These are phyloP conservation scores for Sternotherus odoratus DNA, from an alignment of 2,797 vertebrate genomes.

Conservation along the genomic window DNA sequence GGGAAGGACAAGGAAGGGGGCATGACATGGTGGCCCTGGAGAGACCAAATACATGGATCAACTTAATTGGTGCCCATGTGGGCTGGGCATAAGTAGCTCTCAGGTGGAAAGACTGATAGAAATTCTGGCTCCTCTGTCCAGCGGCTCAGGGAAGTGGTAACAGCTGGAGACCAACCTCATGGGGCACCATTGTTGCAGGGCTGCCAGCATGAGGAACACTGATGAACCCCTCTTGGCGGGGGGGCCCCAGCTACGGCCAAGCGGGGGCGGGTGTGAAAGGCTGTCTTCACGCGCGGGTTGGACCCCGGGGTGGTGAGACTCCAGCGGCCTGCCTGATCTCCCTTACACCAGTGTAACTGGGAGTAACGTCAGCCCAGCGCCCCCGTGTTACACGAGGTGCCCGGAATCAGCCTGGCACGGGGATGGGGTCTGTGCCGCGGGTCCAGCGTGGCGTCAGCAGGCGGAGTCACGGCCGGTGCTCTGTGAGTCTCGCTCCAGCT, in stretches of 20 bases:
- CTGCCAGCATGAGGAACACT: background rate
- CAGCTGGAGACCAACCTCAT: background rate
- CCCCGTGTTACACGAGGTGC: background rate
- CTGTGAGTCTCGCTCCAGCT: rapidly evolving
- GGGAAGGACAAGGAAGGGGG: background rate
- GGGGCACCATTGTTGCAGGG: background rate
- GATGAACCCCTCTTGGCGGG: background rate
- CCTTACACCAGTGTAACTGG: background rate
- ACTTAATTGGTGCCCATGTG: background rate
- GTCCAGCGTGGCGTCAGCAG: background rate
- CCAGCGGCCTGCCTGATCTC: background rate
- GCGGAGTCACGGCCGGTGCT: rapidly evolving
- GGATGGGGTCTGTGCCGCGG: background rate
- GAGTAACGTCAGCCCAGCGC: background rate
- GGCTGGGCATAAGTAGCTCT: background rate
- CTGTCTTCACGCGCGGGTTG: background rate
- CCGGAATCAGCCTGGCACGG: background rate
- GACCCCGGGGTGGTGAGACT: background rate
- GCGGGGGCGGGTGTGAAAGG: background rate
- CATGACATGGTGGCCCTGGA: background rate
- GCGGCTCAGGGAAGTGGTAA: background rate
- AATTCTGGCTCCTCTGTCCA: background rate
- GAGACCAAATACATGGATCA: background rate
- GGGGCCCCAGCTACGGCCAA: too few relatives aligned
- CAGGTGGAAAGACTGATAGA: background rate